Conservation (phyloP, 2,888 invertebrate genomes). For the Stenoptilia bipunctidactyla region DNA sequence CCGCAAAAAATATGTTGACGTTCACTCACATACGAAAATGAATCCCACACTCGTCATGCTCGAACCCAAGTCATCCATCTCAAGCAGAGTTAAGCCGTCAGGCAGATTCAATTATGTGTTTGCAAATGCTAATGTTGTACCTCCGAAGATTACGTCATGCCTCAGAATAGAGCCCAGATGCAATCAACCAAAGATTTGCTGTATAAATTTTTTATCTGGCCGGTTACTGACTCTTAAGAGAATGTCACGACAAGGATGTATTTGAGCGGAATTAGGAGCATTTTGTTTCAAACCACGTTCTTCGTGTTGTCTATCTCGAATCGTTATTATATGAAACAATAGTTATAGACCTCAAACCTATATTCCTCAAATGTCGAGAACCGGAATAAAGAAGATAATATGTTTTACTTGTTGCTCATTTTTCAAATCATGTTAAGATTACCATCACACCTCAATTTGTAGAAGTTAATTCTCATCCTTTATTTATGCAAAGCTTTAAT, state of each 20-base stretch:
- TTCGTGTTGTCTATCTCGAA: not conserved
- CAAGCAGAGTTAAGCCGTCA: not conserved
- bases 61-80: not conserved
- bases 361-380: no score
- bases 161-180: constrained; percentile 45
- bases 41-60: no score
- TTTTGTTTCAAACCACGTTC: not conserved
- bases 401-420: no score
- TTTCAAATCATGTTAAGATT: no score
- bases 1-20: no score
- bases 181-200: constrained; percentile 52
- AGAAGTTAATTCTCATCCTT: no score
- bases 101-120: not conserved
- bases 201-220: constrained; percentile 43
- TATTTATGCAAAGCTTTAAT: no score
- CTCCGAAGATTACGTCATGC: constrained; percentile 47
- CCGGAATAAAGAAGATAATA: no score
- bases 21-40: no score
- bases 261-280: constrained; percentile 1
- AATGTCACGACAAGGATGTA: constrained; percentile 63
- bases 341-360: no score
- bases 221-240: constrained; percentile 59
- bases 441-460: no score
- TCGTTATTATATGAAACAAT: no score
- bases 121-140: not conserved